A percentile compares a stretch with the other conserved stretches of the same genome.
These are phyloP conservation scores for Eremobia ochroleuca DNA, from an alignment of 2,888 invertebrate genomes.

Conservation along the genomic window DNA sequence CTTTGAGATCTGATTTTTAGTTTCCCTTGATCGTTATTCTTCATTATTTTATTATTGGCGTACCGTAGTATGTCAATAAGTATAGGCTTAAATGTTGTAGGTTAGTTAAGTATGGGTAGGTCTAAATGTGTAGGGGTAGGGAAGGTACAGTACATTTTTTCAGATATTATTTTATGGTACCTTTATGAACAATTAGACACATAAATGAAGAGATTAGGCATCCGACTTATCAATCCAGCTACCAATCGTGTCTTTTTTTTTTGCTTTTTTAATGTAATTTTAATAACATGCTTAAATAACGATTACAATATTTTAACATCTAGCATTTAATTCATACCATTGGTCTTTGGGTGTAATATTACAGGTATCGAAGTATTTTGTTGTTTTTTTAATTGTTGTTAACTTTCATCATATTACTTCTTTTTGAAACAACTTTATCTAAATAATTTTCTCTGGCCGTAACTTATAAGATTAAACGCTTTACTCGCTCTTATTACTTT, in stretches of 20 bases:
- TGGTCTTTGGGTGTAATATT: conserved; percentile 66
- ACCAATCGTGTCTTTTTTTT: conserved; percentile 32
- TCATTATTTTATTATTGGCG: not conserved
- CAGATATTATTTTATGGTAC: conserved; percentile 19
- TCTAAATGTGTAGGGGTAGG: not conserved
- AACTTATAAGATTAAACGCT: conserved; percentile 33
- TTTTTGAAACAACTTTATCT: conserved; percentile 31
- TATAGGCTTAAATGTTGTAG: not conserved
- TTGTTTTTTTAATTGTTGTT: conserved; percentile 20
- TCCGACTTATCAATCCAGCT: conserved; percentile 19
- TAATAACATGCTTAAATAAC: conserved; percentile 62
- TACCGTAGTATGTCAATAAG: conserved; percentile 1
- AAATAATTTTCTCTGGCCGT: conserved; percentile 44
- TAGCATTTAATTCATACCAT: conserved; percentile 69
- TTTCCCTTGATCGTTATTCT: conserved; percentile 41
- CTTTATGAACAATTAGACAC: conserved; percentile 18
- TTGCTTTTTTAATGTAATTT: conserved; percentile 50
- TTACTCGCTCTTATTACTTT: conserved; percentile 52
- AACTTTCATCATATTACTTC: conserved; percentile 40
- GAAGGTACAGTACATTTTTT: not conserved
- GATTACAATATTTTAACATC: conserved; percentile 66
- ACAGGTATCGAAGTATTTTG: conserved; percentile 49
- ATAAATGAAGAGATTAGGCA: conserved; percentile 8
- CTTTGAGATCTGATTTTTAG: conserved; percentile 59
- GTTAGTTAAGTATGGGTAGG: not conserved